phyloP scores from a whole-genome alignment of 2,888 invertebrate species.

The Drosophila vallismaia region DNA sequence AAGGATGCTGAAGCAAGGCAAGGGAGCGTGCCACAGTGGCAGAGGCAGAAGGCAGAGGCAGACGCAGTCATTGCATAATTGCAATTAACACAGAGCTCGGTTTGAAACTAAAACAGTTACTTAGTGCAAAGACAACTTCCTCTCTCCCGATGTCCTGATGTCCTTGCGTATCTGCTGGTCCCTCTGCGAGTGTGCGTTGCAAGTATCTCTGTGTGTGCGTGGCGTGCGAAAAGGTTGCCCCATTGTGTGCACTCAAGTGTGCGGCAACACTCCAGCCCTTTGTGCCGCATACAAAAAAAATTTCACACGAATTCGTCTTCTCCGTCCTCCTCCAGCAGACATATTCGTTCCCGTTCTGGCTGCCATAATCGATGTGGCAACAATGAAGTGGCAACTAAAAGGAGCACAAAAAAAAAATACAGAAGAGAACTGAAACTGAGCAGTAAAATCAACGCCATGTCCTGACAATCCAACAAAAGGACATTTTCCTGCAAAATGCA shows the following conservation, averaged over 20 bases:
- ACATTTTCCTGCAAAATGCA: constrained; percentile 57
- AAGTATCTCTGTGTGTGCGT: constrained; percentile 19
- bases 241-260: constrained; percentile 75
- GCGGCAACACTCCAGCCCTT: constrained; percentile 59
- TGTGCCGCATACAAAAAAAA: constrained; percentile 52
- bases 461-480: constrained; percentile 53
- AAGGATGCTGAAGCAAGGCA: constrained; percentile 27
- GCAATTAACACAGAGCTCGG: constrained; percentile 69
- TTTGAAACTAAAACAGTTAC: constrained; percentile 63
- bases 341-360: constrained; percentile 11
- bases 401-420: constrained; percentile 8
- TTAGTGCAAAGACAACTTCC: constrained; percentile 64
- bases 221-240: constrained; percentile 44
- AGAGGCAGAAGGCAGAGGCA: background rate
- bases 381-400: constrained; percentile 5
- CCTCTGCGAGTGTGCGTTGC: background rate
- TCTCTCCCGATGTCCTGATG: constrained; percentile 25
- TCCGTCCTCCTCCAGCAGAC: constrained; percentile 45
- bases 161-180: constrained; percentile 17
- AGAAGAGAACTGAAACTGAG: constrained; percentile 55
- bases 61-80: constrained; percentile 69
- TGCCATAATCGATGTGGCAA: constrained; percentile 66
- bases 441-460: constrained; percentile 70
- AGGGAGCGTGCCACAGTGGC: background rate
- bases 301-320: constrained; percentile 63